phyloP scores from a whole-genome alignment of 2,888 invertebrate genomes.

The Eudemis profundana region DNA sequence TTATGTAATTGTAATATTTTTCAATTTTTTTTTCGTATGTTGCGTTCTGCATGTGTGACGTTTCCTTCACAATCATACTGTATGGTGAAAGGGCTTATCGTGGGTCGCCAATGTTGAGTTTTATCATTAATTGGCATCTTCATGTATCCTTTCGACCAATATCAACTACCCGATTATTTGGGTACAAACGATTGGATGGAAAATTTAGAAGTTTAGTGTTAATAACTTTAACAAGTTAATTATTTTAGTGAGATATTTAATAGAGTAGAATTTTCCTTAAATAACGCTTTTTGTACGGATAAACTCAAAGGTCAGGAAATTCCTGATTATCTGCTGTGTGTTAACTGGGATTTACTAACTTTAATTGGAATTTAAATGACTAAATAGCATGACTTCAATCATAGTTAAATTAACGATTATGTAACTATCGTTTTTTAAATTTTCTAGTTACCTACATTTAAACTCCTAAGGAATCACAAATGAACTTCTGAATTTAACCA shows the following conservation, averaged over 20 bases:
- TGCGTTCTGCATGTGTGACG: conserved; percentile 43
- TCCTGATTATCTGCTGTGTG: background rate
- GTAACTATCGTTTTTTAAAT: background rate
- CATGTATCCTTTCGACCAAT: conserved; percentile 39
- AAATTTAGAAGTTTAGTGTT: conserved; percentile 21
- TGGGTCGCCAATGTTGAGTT: conserved; percentile 50
- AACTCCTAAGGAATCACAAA: background rate
- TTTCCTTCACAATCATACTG: conserved; percentile 30
- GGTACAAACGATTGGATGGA: conserved; percentile 16
- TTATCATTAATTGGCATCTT: conserved; percentile 35
- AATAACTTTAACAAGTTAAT: background rate
- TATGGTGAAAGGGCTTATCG: conserved; percentile 66
- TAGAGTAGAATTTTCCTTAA: background rate
- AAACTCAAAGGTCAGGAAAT: background rate
- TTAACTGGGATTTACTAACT: conserved; percentile 23
- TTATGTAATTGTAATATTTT: conserved; percentile 6
- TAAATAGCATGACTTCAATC: background rate
- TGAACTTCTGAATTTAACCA: conserved; percentile 38
- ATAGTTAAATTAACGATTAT: conserved; percentile 8
- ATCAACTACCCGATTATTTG: conserved; percentile 10
- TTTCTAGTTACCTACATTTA: background rate
- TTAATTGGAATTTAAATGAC: background rate
- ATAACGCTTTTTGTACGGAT: conserved; percentile 2
- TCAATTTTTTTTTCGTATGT: conserved; percentile 28
- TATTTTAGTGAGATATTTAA: background rate